These are phyloP conservation scores for Camelus bactrianus DNA, from an alignment of 2,113 vertebrate genomes.

Conservation along the genomic window DNA sequence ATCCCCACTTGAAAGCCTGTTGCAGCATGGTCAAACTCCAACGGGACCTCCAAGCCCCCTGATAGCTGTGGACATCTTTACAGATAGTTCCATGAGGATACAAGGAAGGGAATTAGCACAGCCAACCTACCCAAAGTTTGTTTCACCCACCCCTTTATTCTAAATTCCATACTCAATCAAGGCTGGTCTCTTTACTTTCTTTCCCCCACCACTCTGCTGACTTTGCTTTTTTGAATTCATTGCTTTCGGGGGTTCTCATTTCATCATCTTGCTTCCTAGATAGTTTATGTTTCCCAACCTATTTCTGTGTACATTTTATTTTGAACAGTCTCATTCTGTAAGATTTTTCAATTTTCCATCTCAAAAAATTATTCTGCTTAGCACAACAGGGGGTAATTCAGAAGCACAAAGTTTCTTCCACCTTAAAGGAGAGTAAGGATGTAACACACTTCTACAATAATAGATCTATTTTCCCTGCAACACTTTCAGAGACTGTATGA, in stretches of 20 bases:
- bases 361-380: not conserved
- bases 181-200: not conserved
- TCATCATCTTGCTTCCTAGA: not conserved
- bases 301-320: not conserved
- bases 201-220: not conserved
- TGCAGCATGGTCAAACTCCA: not conserved
- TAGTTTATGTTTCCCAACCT: not conserved
- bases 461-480: not conserved
- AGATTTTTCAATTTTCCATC: not conserved
- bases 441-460: not conserved
- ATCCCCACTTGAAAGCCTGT: not conserved
- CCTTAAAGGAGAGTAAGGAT: not conserved
- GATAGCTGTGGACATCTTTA: not conserved
- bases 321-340: not conserved
- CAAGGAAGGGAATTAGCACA: not conserved
- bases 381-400: not conserved
- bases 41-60: not conserved
- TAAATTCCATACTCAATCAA: not conserved
- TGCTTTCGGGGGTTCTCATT: not conserved
- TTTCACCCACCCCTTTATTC: not conserved
- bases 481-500: not conserved
- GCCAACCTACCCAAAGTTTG: not conserved
- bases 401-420: not conserved
- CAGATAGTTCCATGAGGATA: not conserved
- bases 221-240: not conserved